Conservation (phyloP, 2,888 invertebrate species). For the Gasteruption jaculator region DNA sequence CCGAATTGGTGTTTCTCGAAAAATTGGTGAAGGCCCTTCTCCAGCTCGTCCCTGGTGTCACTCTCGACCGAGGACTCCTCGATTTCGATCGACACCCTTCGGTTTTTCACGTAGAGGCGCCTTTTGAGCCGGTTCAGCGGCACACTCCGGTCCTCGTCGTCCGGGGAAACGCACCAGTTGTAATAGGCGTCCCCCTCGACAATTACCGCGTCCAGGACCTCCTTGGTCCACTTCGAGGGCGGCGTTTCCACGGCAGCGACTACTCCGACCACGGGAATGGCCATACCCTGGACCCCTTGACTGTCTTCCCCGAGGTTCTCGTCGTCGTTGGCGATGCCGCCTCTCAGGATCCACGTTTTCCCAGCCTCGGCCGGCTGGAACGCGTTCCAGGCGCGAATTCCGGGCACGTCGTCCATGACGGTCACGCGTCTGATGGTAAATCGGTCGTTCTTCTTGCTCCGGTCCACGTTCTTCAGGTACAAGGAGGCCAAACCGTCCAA, state of each 20-base stretch:
- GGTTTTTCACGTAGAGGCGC: constrained; percentile 43
- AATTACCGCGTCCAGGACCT: constrained; percentile 50
- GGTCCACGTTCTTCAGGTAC: constrained; percentile 33
- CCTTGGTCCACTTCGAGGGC: constrained; percentile 39
- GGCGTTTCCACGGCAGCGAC: constrained; percentile 40
- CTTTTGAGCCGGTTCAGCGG: constrained; percentile 37
- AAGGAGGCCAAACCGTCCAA: constrained; percentile 27
- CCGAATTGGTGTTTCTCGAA: constrained; percentile 45
- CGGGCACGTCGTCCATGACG: constrained; percentile 36
- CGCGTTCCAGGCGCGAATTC: constrained; percentile 36
- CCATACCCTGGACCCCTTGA: constrained; percentile 51
- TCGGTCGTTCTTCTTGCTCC: constrained; percentile 34
- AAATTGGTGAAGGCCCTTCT: constrained; percentile 42
- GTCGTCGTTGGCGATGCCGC: constrained; percentile 32
- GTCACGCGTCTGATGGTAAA: constrained; percentile 35
- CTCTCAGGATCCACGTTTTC: constrained; percentile 40
- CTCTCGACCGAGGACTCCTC: constrained; percentile 43
- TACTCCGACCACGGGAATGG: constrained; percentile 49
- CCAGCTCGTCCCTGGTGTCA: constrained; percentile 38
- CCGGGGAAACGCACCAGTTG: constrained; percentile 35
- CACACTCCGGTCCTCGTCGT: constrained; percentile 24
- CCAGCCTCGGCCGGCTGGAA: constrained; percentile 34
- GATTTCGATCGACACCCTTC: constrained; percentile 42
- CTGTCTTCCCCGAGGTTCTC: constrained; percentile 42
- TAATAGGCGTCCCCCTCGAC: constrained; percentile 51